Conservation (phyloP, 2,797 vertebrate species). For the Chaenodraco wilsoni region DNA sequence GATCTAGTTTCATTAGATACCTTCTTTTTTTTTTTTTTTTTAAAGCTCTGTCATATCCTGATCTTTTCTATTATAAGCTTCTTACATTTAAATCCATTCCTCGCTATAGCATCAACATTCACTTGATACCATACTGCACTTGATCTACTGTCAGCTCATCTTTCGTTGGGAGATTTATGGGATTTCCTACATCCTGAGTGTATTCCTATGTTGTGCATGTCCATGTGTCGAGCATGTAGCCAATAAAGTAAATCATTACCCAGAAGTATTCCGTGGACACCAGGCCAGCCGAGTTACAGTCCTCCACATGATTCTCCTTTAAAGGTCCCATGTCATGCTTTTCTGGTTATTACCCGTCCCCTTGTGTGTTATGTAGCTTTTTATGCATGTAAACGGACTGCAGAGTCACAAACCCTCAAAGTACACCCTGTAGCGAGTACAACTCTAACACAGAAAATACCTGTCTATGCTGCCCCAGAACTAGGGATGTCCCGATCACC, state of each 20-base stretch:
- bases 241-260: constrained; percentile 51
- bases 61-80: constrained; percentile 52
- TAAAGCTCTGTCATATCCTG: constrained; percentile 34
- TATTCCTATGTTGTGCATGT: constrained; percentile 38
- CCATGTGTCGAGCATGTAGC: constrained; percentile 44
- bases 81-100: constrained; percentile 58
- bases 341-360: no score
- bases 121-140: constrained; percentile 28
- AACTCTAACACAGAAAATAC: no score
- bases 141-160: constrained; percentile 31
- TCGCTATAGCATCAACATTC: constrained; percentile 24
- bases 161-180: constrained; percentile 35
- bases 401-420: no score
- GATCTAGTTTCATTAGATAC: constrained; percentile 32
- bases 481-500: no score
- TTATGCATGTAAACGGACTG: no score
- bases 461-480: no score
- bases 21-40: constrained; percentile 9
- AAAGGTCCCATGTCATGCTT: no score
- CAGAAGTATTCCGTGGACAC: constrained; percentile 31
- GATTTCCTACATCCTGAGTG: constrained; percentile 42
- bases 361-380: no score
- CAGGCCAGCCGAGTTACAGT: constrained; percentile 7
- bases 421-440: no score
- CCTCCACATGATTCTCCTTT: constrained; percentile 16